Conservation (phyloP, 2,113 vertebrate species). For the Pitta sordida region DNA sequence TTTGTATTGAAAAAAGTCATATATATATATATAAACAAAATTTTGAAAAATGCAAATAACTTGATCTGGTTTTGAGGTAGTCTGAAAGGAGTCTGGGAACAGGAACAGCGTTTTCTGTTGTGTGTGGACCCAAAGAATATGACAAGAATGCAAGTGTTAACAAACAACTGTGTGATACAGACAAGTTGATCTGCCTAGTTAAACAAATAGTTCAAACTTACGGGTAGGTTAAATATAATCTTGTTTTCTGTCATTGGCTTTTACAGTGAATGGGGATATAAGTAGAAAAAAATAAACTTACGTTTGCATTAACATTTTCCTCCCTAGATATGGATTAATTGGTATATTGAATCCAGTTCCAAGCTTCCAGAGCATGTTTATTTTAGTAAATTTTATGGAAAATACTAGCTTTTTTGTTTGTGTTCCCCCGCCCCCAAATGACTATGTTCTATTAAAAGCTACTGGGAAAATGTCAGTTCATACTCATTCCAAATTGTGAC, state of each 20-base stretch:
- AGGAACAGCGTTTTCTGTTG: background rate
- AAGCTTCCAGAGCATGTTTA: background rate
- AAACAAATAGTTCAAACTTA: background rate
- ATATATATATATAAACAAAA: background rate
- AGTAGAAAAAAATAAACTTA: background rate
- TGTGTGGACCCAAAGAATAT: background rate
- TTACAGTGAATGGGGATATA: background rate
- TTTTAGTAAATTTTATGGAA: background rate
- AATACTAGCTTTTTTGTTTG: background rate
- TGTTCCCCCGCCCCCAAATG: background rate
- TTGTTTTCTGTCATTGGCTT: background rate
- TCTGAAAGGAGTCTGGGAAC: background rate
- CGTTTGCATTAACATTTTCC: background rate
- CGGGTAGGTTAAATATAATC: background rate
- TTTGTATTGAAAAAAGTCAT: background rate
- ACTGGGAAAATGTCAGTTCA: constrained; percentile 18
- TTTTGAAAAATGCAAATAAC: background rate
- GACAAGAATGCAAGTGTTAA: background rate
- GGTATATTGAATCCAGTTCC: background rate
- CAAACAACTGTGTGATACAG: background rate
- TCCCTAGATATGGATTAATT: background rate
- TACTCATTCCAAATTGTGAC: constrained; percentile 6
- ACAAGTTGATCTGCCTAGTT: background rate
- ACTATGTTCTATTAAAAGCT: background rate
- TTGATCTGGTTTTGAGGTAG: no score